These are phyloP conservation scores for Gavia stellata DNA, from an alignment of 2,113 vertebrate genomes.

Conservation along the genomic window DNA sequence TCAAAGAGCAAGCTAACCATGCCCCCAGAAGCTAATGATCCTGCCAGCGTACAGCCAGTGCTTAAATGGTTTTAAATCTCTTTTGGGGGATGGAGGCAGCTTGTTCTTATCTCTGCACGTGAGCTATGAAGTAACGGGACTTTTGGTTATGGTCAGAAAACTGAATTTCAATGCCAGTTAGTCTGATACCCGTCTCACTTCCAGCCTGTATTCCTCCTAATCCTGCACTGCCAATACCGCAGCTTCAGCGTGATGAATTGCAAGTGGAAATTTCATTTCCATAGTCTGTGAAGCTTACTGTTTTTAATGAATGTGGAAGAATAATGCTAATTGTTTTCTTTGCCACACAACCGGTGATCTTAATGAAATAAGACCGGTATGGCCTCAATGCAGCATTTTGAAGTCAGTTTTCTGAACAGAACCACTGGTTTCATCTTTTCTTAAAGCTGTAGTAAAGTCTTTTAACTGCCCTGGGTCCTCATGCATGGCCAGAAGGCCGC, in stretches of 20 bases:
- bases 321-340: background rate
- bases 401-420: background rate
- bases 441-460: background rate
- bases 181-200: background rate
- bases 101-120: background rate
- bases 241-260: background rate
- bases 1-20: background rate
- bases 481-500: fast-evolving
- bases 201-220: background rate
- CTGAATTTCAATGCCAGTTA: background rate
- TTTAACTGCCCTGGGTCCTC: background rate
- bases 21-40: background rate
- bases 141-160: background rate
- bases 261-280: background rate
- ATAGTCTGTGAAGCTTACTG: background rate
- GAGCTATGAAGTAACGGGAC: background rate
- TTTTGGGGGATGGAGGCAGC: background rate
- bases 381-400: background rate
- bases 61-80: background rate
- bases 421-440: background rate
- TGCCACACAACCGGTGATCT: background rate
- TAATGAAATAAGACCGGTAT: background rate
- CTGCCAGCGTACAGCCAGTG: background rate
- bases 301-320: background rate
- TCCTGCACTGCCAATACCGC: background rate